These are phyloP conservation scores for Rhabdornis inornatus DNA, from an alignment of 2,113 vertebrate species.

Conservation along the genomic window DNA sequence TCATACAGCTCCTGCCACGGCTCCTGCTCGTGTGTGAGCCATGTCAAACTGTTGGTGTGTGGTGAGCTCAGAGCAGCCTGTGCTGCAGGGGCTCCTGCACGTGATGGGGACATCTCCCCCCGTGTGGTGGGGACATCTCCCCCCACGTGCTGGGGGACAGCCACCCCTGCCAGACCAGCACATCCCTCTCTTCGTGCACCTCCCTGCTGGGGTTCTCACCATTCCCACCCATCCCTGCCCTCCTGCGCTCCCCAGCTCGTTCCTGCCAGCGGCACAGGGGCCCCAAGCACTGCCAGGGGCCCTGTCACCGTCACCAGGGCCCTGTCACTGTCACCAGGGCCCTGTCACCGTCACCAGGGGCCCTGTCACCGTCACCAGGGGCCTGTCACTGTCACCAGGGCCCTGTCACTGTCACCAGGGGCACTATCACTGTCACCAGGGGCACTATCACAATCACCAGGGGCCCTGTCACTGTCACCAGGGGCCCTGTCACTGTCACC, in stretches of 20 bases:
- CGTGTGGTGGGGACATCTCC: fast-evolving
- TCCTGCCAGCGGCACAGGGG: neutral
- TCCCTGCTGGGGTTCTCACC: fast-evolving
- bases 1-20: neutral
- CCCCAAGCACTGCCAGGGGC: neutral
- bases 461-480: too few relatives aligned
- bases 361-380: neutral
- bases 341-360: too few relatives aligned
- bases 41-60: fast-evolving
- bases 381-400: too few relatives aligned
- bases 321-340: neutral
- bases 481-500: too few relatives aligned
- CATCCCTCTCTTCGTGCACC: fast-evolving
- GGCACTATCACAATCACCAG: too few relatives aligned
- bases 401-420: too few relatives aligned
- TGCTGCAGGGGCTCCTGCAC: neutral
- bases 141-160: neutral
- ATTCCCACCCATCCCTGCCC: neutral
- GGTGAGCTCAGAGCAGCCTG: neutral
- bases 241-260: fast-evolving
- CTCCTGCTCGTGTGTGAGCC: neutral
- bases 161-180: neutral
- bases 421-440: neutral
- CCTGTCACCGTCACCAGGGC: too few relatives aligned
- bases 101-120: neutral